Evolutionary conservation across 2,797 vertebrate genomes (phyloP).

Genomic region (Glyptemys insculpta): DNA sequence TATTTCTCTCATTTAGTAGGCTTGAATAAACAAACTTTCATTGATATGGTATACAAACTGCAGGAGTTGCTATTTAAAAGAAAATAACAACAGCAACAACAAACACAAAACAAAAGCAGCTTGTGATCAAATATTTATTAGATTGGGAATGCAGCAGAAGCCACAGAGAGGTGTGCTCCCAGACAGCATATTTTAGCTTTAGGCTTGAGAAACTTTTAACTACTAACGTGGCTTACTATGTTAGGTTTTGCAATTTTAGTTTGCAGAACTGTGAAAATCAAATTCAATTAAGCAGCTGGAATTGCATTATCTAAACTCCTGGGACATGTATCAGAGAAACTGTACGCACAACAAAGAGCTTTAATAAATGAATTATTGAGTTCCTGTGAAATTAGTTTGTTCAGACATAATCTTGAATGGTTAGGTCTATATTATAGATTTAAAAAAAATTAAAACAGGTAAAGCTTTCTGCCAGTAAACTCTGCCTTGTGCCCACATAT

Average conservation of each 20-base stretch:
- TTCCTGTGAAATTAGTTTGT: not conserved
- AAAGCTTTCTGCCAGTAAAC: not conserved
- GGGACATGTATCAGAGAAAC: not conserved
- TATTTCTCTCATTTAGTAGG: not conserved
- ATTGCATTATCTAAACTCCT: not conserved
- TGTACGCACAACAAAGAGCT: not conserved
- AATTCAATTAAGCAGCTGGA: not conserved
- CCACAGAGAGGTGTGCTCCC: not conserved
- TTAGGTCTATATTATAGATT: not conserved
- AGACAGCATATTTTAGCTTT: constrained; percentile 2
- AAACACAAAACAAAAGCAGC: not conserved
- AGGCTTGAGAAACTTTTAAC: constrained; percentile 22
- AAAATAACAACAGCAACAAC: not conserved
- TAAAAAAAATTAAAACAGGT: not conserved
- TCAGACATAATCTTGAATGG: not conserved
- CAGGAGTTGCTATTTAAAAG: not conserved
- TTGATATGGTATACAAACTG: constrained; percentile 1
- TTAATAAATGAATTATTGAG: not conserved
- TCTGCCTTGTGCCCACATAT: not conserved
- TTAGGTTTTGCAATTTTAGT: not conserved
- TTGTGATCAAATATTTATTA: constrained; percentile 45
- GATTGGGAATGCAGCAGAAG: not conserved
- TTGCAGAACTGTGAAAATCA: constrained; percentile 5
- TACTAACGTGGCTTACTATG: not conserved
- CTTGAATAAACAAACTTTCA: not conserved